Conservation (phyloP, 1,140 invertebrate species). For the Mercenaria mercenaria region DNA sequence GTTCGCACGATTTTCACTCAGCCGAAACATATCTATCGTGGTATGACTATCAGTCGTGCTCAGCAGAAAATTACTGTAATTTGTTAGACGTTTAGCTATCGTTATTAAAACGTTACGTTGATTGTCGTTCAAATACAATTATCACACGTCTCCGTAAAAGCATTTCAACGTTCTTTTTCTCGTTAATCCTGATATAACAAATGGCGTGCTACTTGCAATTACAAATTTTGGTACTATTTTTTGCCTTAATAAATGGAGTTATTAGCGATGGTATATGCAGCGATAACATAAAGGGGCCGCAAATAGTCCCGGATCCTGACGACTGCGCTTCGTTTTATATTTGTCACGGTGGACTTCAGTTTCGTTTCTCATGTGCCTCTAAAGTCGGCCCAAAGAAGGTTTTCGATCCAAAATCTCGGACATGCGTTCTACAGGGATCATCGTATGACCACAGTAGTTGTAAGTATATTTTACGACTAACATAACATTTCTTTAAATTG, state of each 20-base stretch:
- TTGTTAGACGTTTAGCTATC: too few species aligned
- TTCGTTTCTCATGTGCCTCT: conserved; percentile 6
- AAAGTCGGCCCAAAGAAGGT: conserved; percentile 13
- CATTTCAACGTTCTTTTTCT: too few species aligned
- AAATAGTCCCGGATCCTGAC: conserved; percentile 27
- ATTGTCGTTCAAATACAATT: too few species aligned
- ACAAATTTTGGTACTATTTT: not conserved
- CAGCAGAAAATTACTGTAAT: too few species aligned
- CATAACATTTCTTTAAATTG: too few species aligned
- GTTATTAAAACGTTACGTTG: too few species aligned
- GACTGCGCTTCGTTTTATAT: conserved; percentile 6
- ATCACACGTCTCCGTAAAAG: too few species aligned
- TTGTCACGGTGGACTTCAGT: conserved; percentile 3
- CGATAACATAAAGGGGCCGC: not conserved
- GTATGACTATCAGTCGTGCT: too few species aligned
- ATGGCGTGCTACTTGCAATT: not conserved
- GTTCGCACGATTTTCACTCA: not conserved
- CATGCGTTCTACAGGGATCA: conserved; percentile 36
- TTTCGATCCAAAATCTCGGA: conserved; percentile 26
- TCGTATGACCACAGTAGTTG: conserved; percentile 46
- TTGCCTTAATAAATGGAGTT: not conserved
- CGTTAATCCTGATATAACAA: too few species aligned
- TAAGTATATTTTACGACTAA: conserved; percentile 19
- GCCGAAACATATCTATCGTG: too few species aligned
- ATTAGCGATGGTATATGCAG: not conserved